Percentiles rank a stretch among this genome's conserved stretches.
These are phyloP conservation scores for Danionella dracula DNA, from an alignment of 2,797 vertebrate species.

Conservation along the genomic window DNA sequence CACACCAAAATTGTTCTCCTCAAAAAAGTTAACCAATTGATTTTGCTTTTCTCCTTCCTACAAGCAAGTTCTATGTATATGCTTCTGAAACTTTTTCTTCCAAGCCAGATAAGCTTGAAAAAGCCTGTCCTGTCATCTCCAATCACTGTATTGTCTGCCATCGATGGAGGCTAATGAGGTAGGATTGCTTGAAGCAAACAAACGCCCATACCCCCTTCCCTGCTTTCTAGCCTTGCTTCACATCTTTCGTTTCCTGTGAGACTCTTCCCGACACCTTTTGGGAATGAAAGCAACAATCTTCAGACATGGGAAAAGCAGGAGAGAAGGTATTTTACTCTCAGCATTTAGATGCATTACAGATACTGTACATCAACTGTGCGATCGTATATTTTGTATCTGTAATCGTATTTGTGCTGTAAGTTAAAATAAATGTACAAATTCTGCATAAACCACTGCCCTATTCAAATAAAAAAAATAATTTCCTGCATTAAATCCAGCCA, in stretches of 20 bases:
- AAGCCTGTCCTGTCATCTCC: conserved; percentile 47
- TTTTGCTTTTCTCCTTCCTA: neutral
- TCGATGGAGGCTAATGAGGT: conserved; percentile 30
- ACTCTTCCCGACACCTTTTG: conserved; percentile 37
- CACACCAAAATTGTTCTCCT: neutral
- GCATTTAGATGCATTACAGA: neutral
- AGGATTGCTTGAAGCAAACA: conserved; percentile 33
- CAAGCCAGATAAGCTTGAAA: conserved; percentile 32
- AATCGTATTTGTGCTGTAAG: no score
- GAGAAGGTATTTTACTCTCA: neutral
- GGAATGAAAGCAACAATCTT: conserved; percentile 38
- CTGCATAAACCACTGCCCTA: neutral
- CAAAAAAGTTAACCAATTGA: neutral
- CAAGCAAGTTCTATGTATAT: conserved; percentile 7
- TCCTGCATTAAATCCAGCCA: conserved; percentile 7
- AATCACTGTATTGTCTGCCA: conserved; percentile 41
- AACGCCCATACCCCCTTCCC: conserved; percentile 29
- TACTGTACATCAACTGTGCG: neutral
- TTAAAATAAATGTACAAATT: neutral
- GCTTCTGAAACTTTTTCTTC: conserved; percentile 25
- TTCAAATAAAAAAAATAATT: neutral
- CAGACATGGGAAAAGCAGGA: neutral
- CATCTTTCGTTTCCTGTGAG: conserved; percentile 45
- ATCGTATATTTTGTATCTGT: neutral
- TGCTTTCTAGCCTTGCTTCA: conserved; percentile 31